phyloP scores from a whole-genome alignment of 2,888 invertebrate species.

The Doris montereyensis region DNA sequence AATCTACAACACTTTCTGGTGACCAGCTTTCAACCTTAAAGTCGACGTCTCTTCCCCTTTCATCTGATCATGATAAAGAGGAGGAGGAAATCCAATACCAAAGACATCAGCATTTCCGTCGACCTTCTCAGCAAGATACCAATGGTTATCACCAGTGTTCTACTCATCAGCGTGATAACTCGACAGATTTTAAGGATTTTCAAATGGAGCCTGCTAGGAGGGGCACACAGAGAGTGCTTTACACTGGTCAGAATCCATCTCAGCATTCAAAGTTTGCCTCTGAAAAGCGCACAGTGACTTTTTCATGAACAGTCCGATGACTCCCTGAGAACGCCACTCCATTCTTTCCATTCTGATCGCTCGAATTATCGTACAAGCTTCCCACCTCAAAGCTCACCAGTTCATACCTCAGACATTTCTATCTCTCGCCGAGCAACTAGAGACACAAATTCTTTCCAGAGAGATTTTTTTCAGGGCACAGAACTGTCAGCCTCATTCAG shows the following conservation, averaged over 20 bases:
- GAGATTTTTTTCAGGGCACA: conserved; percentile 50
- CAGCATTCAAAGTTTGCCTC: too few relatives aligned
- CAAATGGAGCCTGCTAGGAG: too few relatives aligned
- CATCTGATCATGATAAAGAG: too few relatives aligned
- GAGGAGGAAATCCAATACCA: not conserved
- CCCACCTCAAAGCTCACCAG: not conserved
- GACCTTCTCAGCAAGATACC: not conserved
- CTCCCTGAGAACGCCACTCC: not conserved
- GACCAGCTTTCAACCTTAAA: conserved; percentile 16
- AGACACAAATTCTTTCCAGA: conserved; percentile 40
- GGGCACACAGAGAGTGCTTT: too few relatives aligned
- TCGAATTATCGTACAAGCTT: conserved; percentile 5
- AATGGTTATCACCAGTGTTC: too few relatives aligned
- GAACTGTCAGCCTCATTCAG: conserved; percentile 60
- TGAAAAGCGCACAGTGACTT: too few relatives aligned
- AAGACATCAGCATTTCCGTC: not conserved
- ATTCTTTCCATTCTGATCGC: not conserved
- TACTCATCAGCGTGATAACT: too few relatives aligned
- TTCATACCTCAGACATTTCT: conserved; percentile 24
- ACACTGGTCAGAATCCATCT: too few relatives aligned
- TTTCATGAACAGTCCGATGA: too few relatives aligned
- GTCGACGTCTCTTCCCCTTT: not conserved
- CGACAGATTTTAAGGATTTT: too few relatives aligned
- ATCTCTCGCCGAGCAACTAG: conserved; percentile 36
- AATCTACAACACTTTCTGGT: too few relatives aligned